Conservation (phyloP, 2,888 invertebrate genomes). For the Liodrosophila aerea region DNA sequence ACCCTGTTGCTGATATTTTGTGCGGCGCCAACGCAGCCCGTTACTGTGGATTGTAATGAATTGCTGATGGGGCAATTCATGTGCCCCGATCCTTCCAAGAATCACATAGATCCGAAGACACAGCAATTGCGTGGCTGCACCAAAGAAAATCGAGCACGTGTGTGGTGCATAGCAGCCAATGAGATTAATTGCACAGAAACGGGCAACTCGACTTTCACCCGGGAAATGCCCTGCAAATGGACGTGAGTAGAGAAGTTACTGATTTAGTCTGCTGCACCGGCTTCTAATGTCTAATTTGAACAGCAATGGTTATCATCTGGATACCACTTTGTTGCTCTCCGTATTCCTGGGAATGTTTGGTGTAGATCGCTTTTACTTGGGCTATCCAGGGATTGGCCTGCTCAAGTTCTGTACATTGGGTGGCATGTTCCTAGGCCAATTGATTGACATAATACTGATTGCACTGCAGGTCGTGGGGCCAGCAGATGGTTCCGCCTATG, state of each 20-base stretch:
- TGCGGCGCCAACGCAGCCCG: constrained; percentile 46
- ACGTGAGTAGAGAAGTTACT: constrained; percentile 88
- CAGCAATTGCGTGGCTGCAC: constrained; percentile 93
- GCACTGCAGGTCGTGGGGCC: constrained; percentile 90
- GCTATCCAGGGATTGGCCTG: constrained; percentile 97
- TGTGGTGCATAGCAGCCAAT: constrained; percentile 91
- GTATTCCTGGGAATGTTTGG: constrained; percentile 99
- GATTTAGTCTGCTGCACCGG: too few relatives aligned
- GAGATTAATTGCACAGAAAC: constrained; percentile 91
- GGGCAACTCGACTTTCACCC: constrained; percentile 90
- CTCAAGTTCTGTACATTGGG: constrained; percentile 97
- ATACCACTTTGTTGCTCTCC: constrained; percentile 94
- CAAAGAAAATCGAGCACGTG: constrained; percentile 78
- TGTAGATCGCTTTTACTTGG: constrained; percentile 98
- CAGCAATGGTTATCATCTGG: constrained; percentile 97
- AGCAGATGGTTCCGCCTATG: constrained; percentile 96
- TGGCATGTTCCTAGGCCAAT: constrained; percentile 97
- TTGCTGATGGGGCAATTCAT: constrained; percentile 91
- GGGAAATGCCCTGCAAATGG: constrained; percentile 94
- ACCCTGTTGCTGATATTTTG: constrained; percentile 41
- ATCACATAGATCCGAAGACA: constrained; percentile 92
- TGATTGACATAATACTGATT: constrained; percentile 95
- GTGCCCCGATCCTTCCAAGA: constrained; percentile 89
- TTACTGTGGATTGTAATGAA: constrained; percentile 86
- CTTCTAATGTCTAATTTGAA: constrained; percentile 37